Conservation (phyloP, 2,113 vertebrate species). For the Ursus arctos region DNA sequence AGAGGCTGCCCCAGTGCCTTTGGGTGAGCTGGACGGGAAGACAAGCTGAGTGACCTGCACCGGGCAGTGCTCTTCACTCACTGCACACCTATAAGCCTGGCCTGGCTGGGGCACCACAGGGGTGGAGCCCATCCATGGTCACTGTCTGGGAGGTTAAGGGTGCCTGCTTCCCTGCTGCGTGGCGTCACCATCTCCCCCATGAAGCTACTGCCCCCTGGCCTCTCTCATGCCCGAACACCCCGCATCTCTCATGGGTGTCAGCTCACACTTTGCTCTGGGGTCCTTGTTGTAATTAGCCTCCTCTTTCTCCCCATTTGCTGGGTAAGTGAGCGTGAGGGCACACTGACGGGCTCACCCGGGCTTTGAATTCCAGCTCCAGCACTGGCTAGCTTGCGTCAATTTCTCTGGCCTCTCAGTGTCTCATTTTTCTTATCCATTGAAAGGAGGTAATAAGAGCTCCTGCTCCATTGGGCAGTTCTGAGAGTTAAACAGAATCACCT, state of each 20-base stretch:
- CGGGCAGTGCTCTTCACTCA: background rate
- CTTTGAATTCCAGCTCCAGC: background rate
- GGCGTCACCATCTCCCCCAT: background rate
- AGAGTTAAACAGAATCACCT: background rate
- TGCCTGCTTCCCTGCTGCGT: background rate
- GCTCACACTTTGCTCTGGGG: accelerated
- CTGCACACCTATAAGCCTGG: background rate
- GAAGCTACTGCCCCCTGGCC: background rate
- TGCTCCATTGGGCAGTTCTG: background rate
- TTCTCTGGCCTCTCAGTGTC: background rate
- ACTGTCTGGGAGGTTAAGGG: background rate
- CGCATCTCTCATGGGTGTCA: background rate
- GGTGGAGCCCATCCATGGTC: too few relatives aligned
- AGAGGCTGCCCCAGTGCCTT: background rate
- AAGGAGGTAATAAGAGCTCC: background rate
- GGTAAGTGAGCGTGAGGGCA: background rate
- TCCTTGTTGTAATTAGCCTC: background rate
- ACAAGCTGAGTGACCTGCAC: too few relatives aligned
- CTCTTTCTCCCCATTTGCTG: background rate
- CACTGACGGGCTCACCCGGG: background rate
- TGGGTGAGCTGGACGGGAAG: background rate
- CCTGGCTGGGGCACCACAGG: background rate
- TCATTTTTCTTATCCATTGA: background rate
- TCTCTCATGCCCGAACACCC: background rate
- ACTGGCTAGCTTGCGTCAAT: background rate